Conservation (phyloP, 2,797 vertebrate species). For the Iguana delicatissima region DNA sequence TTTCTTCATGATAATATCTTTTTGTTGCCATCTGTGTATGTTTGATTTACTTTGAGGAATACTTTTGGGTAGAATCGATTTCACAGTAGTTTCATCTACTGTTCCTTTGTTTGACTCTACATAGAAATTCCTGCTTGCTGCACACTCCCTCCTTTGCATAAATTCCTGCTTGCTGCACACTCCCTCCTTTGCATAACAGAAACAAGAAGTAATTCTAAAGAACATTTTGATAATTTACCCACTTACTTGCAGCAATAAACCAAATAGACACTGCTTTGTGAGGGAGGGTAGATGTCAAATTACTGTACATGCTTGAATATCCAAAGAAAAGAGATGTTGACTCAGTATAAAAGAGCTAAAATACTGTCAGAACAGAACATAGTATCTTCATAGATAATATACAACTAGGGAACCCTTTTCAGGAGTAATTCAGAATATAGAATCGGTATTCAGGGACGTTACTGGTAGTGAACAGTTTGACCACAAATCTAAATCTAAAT, state of each 20-base stretch:
- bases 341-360: constrained; percentile 35
- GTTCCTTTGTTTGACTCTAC: not conserved
- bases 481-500: not conserved
- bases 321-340: constrained; percentile 5
- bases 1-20: not conserved
- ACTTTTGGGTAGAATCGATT: not conserved
- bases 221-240: constrained; percentile 27
- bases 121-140: not conserved
- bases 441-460: not conserved
- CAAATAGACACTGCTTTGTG: constrained; percentile 75
- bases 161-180: not conserved
- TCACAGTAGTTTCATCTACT: not conserved
- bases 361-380: not conserved
- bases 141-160: not conserved
- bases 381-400: not conserved
- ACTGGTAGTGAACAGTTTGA: not conserved
- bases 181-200: not conserved
- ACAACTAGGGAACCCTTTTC: constrained; percentile 17
- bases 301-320: constrained; percentile 69
- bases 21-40: not conserved
- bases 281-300: constrained; percentile 80
- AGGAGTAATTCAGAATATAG: not conserved
- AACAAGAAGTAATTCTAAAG: not conserved
- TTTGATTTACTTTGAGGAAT: constrained; percentile 3
- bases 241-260: constrained; percentile 56